Evolutionary conservation across 2,797 vertebrate species (phyloP).

Genomic region (Cyprinodon diabolis): DNA sequence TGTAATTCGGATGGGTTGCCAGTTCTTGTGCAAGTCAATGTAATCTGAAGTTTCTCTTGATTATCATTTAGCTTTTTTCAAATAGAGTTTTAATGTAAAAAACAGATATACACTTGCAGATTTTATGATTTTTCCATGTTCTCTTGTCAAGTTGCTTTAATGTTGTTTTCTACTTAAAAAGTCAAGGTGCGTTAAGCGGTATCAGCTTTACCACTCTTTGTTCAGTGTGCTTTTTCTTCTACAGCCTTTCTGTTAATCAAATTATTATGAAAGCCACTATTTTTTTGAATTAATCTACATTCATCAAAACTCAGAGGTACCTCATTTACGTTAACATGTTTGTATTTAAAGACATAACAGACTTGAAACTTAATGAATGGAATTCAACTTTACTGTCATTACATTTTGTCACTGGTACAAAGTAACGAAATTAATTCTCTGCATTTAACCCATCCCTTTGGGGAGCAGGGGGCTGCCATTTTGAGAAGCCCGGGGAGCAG

Average conservation of each 20-base stretch:
- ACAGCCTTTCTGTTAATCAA: constrained; percentile 8
- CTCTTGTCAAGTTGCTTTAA: constrained; percentile 41
- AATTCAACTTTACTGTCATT: no score
- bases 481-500: no score
- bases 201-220: constrained; percentile 52
- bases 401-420: no score
- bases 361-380: not conserved
- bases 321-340: not conserved
- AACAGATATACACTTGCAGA: constrained; percentile 19
- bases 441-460: no score
- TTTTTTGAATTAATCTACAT: not conserved
- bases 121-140: constrained; percentile 35
- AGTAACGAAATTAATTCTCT: no score
- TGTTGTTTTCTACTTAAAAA: constrained; percentile 45
- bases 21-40: constrained; percentile 40
- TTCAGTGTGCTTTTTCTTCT: constrained; percentile 29
- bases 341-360: not conserved
- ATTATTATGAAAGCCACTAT: not conserved
- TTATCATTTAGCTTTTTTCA: constrained; percentile 41
- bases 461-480: no score
- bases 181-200: constrained; percentile 44
- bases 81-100: constrained; percentile 23
- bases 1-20: constrained; percentile 15
- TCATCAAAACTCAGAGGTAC: not conserved
- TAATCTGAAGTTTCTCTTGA: constrained; percentile 40